Base-by-base conservation (phyloP, 2,113 vertebrate genomes). In the Sebastes fasciatus region DNA sequence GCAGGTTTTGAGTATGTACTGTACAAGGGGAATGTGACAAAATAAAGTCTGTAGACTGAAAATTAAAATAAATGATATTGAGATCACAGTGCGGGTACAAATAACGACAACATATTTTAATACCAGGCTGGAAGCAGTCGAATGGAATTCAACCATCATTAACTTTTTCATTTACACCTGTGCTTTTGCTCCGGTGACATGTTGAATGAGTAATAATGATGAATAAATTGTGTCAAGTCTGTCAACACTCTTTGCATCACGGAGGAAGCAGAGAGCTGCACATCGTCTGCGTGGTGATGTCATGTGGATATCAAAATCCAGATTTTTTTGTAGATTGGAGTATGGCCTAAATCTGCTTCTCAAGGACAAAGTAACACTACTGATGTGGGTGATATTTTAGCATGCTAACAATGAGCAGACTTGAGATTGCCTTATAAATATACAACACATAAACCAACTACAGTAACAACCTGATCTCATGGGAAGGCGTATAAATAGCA, bases 171-270 rank as follows among this genome's bases (percentile, higher is more conserved):
- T 14, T 49, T 14, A 46, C 45, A 48, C 9, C 5, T n/a, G 19
- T 49, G 23, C 12, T 49, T 26, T 68, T 49, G 6, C 21, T 17
- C 4, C 64, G 40, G 62, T 19, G 8, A 52, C 6, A 69, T 34
- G 23, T 40, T 26, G n/a, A 66, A 12, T 55, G n/a, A 69, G 23
- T 23, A 34, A 61, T 42, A 23, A 54, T 4, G 26, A 78, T 21
- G 5, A 77, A 58, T 60, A 40, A n/a, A 58, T 40, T 34, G 7
- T 57, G 60, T 51, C 52, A 43, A 42, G 79, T 75, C 43, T 23
- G 26, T 74, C 60, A 34, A 34, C 34, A 34, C 34, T 34, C 34
- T 34, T 34, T 34, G 34, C 34, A 51, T 81, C 46, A 62, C 57
- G 64, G 57, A 62, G 2, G 62, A 66, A 46, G 61, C 42, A 46